Percentiles rank a stretch among this genome's conserved stretches.
These are phyloP conservation scores for Cyclopterus lumpus DNA, from an alignment of 2,797 vertebrate species.

Conservation along the genomic window DNA sequence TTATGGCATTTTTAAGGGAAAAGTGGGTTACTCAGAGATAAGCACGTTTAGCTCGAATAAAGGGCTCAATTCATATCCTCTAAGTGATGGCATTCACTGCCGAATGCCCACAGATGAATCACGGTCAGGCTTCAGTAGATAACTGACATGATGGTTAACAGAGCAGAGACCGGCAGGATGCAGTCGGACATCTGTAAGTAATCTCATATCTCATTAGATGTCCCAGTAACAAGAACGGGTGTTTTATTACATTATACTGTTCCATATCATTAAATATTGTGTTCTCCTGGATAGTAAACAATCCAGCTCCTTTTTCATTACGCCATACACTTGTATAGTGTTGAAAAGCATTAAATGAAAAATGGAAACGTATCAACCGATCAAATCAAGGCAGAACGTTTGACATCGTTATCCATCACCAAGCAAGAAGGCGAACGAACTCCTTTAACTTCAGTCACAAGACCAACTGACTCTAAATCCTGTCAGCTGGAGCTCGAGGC, in stretches of 20 bases:
- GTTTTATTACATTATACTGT: conserved; percentile 8
- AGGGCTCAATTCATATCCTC: conserved; percentile 58
- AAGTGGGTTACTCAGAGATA: conserved; percentile 66
- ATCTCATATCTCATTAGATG: conserved; percentile 29
- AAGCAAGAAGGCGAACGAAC: conserved; percentile 1
- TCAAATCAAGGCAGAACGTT: not conserved
- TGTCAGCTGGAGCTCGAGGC: conserved; percentile 24
- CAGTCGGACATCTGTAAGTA: conserved; percentile 22
- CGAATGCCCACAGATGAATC: conserved; percentile 50
- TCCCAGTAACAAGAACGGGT: not conserved
- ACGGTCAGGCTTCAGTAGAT: conserved; percentile 55
- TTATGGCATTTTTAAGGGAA: conserved; percentile 57
- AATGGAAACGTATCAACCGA: not conserved
- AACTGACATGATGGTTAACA: conserved; percentile 24
- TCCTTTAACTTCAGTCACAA: conserved; percentile 9
- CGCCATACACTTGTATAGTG: not conserved
- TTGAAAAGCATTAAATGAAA: not conserved
- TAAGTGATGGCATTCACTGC: conserved; percentile 55
- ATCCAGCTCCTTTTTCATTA: not conserved
- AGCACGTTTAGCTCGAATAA: conserved; percentile 46
- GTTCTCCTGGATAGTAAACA: not conserved
- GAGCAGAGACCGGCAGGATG: conserved; percentile 34
- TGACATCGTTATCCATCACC: fast-evolving
- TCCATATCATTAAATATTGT: not conserved
- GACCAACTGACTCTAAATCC: conserved; percentile 14